These are phyloP conservation scores for Drosophila tropicalis DNA, from an alignment of 1,140 invertebrate genomes.

Conservation along the genomic window DNA sequence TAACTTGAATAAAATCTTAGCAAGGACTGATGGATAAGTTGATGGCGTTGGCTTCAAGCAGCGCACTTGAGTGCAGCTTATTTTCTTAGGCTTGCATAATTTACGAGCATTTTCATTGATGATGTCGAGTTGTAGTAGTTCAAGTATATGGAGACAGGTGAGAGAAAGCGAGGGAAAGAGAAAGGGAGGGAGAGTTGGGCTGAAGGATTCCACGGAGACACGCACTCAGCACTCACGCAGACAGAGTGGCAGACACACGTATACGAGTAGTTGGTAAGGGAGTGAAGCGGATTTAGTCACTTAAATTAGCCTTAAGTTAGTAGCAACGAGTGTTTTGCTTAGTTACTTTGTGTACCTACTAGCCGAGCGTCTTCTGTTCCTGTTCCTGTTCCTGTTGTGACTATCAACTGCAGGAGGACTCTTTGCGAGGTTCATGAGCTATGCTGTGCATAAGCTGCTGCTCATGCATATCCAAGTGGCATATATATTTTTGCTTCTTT, in stretches of 20 bases:
- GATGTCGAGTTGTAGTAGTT: conserved; percentile 51
- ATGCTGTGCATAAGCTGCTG: conserved; percentile 52
- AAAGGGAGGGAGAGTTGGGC: conserved; percentile 35
- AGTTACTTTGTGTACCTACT: conserved; percentile 66
- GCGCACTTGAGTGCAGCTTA: conserved; percentile 76
- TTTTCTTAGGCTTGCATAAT: conserved; percentile 80
- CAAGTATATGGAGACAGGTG: conserved; percentile 10
- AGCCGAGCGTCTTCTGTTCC: conserved; percentile 35
- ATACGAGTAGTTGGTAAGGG: too few species aligned
- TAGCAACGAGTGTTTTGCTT: conserved; percentile 76
- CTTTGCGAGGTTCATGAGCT: conserved; percentile 55
- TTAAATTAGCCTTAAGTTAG: conserved; percentile 76
- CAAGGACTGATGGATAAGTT: conserved; percentile 14
- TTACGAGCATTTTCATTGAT: conserved; percentile 78
- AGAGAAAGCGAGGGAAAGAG: conserved; percentile 33
- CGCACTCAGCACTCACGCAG: conserved; percentile 41
- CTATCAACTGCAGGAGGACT: conserved; percentile 48
- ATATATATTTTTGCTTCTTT: conserved; percentile 42
- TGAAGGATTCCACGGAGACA: conserved; percentile 34
- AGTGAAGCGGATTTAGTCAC: conserved; percentile 47
- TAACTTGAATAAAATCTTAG: conserved; percentile 1
- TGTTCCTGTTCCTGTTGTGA: conserved; percentile 29
- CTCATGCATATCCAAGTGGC: conserved; percentile 73
- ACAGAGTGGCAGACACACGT: conserved; percentile 20
- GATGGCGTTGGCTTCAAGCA: conserved; percentile 22